These are phyloP conservation scores for Acrobasis consociella DNA, from an alignment of 2,888 invertebrate genomes.

Conservation along the genomic window DNA sequence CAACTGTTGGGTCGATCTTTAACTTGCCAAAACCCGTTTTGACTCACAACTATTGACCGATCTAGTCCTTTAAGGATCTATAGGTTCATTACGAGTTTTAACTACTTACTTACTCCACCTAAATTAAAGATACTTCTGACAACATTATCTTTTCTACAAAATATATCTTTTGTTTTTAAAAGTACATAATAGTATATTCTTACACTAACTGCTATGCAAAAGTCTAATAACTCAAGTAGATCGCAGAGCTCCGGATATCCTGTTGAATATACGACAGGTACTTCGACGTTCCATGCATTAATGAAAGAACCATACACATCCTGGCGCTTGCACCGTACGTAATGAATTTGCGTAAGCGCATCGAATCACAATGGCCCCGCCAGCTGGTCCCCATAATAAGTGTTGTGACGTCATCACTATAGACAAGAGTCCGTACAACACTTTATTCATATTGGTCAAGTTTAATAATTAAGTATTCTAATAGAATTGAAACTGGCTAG, in stretches of 20 bases:
- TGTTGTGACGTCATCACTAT: conserved; percentile 52
- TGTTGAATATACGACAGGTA: conserved; percentile 12
- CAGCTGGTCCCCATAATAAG: conserved; percentile 64
- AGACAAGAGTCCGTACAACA: not conserved
- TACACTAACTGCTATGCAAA: no score
- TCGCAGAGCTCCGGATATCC: conserved; percentile 6
- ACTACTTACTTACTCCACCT: no score
- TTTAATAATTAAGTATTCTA: not conserved
- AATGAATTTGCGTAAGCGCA: conserved; percentile 64
- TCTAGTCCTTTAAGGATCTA: no score
- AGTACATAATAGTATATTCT: no score
- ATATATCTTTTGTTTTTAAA: not conserved
- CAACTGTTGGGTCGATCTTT: no score
- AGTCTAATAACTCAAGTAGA: not conserved
- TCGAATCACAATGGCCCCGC: conserved; percentile 67
- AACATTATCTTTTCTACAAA: not conserved
- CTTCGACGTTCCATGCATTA: conserved; percentile 37
- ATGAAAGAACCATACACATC: conserved; percentile 39
- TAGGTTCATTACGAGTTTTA: no score
- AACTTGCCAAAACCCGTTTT: no score
- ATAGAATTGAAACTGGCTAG: no score
- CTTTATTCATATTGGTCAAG: not conserved
- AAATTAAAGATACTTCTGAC: no score
- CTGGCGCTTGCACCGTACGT: conserved; percentile 54
- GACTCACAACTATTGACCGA: no score